Base-by-base conservation (phyloP, 2,888 invertebrate species). In the Phalera bucephala region DNA sequence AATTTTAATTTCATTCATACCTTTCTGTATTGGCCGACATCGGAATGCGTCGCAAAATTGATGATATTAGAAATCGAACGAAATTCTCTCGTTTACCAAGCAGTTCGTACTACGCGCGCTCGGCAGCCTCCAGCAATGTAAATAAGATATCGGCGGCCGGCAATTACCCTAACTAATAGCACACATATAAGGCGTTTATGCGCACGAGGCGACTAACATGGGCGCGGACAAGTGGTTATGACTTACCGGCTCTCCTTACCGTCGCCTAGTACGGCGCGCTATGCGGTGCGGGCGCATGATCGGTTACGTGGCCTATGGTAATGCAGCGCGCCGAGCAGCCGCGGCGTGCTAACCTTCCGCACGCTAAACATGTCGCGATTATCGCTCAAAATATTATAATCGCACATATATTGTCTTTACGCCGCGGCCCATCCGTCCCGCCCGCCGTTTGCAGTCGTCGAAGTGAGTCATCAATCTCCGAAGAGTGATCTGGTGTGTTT, bases 121-220 rank as follows among this genome's bases (percentile, higher is more conserved):
- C 39, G 41, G 31, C 49, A 36, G 40, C 53, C 57, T 56, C 52
- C 33, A 21, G 33, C 32, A 56, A 64, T 64, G 58, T 56, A 59
- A 64, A 62, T 59, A 57, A 69, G 64, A 65, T 57, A 32, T 29
- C 36, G 26, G 38, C 39, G 36, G 51, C 30, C 48, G 19, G 57
- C 52, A 49, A 66, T 68, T 63, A 63, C 52, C 59, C 48, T 66
- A 58, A 55, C 61, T 62, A 67, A 66, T 64, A 67, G 41, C 35
- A 20, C 38, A 30, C 69, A 36, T 64, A 61, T 64, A 67, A 41
- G 68, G 71, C 39, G 57, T 54, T 63, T 48, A 53, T 52, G 52
- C 35, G 40, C 37, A 28, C 65, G 36, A 41, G 46, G 32, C 48
- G 21, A 44, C 51, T 37, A 45, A 60, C 44, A 62, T 49, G 62